Evolutionary conservation across 2,797 vertebrate genomes (phyloP).

Genomic region (Dicrostonyx torquatus): DNA sequence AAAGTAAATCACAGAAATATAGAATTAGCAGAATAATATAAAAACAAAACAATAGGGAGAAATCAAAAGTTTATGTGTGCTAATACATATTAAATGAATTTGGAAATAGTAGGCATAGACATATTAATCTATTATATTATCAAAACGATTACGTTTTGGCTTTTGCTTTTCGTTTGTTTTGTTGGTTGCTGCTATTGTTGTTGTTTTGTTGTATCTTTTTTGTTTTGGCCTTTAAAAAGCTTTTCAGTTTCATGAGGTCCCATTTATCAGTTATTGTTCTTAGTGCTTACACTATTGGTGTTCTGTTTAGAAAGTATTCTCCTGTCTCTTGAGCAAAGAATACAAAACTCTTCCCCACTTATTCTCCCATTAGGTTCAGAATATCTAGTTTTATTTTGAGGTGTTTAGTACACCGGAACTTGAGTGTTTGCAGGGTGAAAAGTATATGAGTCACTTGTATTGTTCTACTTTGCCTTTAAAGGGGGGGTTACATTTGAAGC

Average conservation of each 20-base stretch:
- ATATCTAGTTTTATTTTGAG: neutral
- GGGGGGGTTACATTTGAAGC: neutral
- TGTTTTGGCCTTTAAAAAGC: too few species aligned
- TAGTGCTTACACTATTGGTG: neutral
- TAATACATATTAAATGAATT: neutral
- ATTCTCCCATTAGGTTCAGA: neutral
- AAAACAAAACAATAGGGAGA: neutral
- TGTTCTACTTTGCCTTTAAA: neutral
- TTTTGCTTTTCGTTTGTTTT: too few species aligned
- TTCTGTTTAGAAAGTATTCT: neutral
- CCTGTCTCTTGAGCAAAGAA: neutral
- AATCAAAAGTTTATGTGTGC: neutral
- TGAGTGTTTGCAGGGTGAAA: neutral
- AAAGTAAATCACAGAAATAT: neutral
- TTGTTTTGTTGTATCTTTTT: too few species aligned
- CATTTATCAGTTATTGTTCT: neutral
- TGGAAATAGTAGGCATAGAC: neutral
- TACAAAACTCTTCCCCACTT: neutral
- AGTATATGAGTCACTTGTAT: neutral
- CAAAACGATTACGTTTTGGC: neutral
- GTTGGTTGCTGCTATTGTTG: too few species aligned
- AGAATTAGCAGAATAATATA: neutral
- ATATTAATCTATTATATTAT: too few species aligned
- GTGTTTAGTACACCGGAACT: neutral
- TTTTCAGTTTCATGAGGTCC: neutral